phyloP scores from a whole-genome alignment of 2,113 vertebrate species.

The Cynocephalus volans region DNA sequence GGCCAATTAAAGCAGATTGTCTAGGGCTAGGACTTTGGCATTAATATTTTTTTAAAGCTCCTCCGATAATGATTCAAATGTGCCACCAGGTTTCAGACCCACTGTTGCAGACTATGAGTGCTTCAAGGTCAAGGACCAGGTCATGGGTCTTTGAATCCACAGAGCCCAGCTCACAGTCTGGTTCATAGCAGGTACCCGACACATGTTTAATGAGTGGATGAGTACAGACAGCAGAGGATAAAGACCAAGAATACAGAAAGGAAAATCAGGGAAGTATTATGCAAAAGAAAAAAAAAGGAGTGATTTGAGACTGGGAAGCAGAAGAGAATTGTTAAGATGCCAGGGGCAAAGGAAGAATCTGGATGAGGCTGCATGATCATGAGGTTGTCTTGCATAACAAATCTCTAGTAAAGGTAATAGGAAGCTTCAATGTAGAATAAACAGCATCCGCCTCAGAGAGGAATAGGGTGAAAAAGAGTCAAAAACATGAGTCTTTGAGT shows the following conservation, averaged over 20 bases:
- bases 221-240: background rate
- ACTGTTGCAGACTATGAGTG: background rate
- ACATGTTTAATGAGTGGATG: background rate
- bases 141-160: background rate
- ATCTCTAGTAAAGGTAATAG: slow-evolving; percentile 60
- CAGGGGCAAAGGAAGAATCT: slow-evolving; percentile 44
- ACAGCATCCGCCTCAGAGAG: slow-evolving; percentile 39
- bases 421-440: slow-evolving; percentile 55
- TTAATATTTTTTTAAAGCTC: background rate
- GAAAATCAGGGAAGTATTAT: slow-evolving; percentile 16
- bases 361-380: background rate
- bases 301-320: slow-evolving; percentile 36
- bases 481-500: background rate
- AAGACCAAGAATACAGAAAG: slow-evolving; percentile 44
- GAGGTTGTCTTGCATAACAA: slow-evolving; percentile 61
- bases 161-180: background rate
- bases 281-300: background rate
- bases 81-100: background rate
- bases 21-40: background rate
- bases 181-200: background rate
- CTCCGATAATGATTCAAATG: slow-evolving; percentile 4
- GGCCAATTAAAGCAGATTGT: slow-evolving; percentile 53
- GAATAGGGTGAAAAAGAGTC: slow-evolving; percentile 11
- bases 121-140: slow-evolving; percentile 45
- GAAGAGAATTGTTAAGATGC: slow-evolving; percentile 63